These are phyloP conservation scores for Periphyllus acericola DNA, from an alignment of 2,888 invertebrate species.

Conservation along the genomic window DNA sequence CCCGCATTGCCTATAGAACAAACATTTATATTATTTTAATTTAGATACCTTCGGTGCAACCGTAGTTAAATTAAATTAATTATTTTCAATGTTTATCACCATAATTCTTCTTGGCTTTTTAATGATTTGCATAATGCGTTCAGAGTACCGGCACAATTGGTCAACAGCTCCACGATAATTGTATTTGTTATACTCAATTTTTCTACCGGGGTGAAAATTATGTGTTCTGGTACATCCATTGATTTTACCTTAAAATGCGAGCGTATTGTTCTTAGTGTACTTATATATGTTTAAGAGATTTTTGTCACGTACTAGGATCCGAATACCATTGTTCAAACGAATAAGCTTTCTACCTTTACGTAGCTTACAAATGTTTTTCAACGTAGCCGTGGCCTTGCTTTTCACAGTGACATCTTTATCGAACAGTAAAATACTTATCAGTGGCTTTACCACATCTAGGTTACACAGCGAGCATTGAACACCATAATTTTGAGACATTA, in stretches of 20 bases:
- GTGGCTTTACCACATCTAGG: slow-evolving; percentile 9
- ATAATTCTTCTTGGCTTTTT: slow-evolving; percentile 33
- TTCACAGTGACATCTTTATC: background rate
- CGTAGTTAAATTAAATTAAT: background rate
- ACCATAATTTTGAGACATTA: slow-evolving; percentile 37
- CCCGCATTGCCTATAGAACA: background rate
- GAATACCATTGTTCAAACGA: slow-evolving; percentile 2
- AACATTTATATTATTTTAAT: background rate
- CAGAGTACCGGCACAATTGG: background rate
- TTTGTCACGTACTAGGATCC: background rate
- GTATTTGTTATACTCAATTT: background rate
- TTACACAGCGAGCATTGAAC: slow-evolving; percentile 13
- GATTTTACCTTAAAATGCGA: background rate
- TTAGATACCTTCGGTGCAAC: background rate
- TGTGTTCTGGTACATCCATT: background rate
- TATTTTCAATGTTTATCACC: slow-evolving; percentile 2
- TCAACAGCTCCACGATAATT: background rate
- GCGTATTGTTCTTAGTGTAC: background rate
- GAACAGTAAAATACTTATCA: background rate
- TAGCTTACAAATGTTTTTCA: background rate
- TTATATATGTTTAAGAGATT: background rate
- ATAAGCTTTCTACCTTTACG: slow-evolving; percentile 40
- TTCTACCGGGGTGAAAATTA: background rate
- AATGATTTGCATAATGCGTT: slow-evolving; percentile 19
- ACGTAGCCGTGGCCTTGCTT: background rate